These are phyloP conservation scores for Campodea augens DNA, from an alignment of 1,140 invertebrate species.

Conservation along the genomic window DNA sequence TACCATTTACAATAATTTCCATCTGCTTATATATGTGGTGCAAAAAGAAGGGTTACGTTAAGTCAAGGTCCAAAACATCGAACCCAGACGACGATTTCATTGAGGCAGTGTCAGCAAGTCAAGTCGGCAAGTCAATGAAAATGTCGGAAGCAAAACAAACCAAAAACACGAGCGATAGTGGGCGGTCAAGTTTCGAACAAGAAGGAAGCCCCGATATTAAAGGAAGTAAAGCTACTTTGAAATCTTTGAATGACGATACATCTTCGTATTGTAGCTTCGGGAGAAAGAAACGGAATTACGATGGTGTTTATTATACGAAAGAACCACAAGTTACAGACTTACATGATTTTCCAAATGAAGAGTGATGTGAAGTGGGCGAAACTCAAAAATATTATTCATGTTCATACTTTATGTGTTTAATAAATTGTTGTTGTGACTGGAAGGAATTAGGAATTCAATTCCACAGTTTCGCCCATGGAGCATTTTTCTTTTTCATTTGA, in stretches of 20 bases:
- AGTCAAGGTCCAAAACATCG: background rate
- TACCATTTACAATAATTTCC: slow-evolving; percentile 29
- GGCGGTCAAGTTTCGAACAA: background rate
- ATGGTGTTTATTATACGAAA: slow-evolving; percentile 57
- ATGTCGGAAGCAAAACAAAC: background rate
- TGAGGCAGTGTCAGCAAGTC: background rate
- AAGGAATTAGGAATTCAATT: too few species aligned
- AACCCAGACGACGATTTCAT: background rate
- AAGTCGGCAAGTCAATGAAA: background rate
- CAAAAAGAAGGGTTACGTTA: slow-evolving; percentile 5
- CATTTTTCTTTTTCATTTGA: too few species aligned
- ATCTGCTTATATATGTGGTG: slow-evolving; percentile 15
- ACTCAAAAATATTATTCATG: too few species aligned
- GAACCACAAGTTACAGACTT: too few species aligned
- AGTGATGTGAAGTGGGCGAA: too few species aligned
- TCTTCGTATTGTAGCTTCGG: background rate
- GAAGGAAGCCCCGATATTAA: background rate
- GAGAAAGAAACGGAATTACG: slow-evolving; percentile 29
- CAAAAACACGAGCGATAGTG: background rate
- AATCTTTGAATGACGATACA: too few species aligned
- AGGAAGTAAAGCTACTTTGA: too few species aligned
- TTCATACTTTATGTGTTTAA: too few species aligned
- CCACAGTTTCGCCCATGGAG: too few species aligned
- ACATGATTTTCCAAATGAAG: too few species aligned
- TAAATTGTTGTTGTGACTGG: too few species aligned